phyloP scores from a whole-genome alignment of 2,797 vertebrate genomes.

The Muscicapa comitata region DNA sequence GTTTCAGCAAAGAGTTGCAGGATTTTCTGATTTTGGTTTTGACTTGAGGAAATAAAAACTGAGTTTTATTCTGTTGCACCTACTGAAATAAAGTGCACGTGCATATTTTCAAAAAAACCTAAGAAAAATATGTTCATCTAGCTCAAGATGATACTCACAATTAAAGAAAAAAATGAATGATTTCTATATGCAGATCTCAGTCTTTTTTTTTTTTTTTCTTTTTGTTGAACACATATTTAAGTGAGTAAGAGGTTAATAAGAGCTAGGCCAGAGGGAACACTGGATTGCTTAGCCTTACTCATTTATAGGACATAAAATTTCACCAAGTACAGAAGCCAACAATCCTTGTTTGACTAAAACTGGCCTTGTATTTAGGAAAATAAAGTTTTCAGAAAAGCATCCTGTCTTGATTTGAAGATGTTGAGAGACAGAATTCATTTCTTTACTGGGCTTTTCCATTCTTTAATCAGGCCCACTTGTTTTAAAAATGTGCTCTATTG shows the following conservation, averaged over 20 bases:
- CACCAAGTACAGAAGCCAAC: background rate
- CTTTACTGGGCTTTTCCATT: background rate
- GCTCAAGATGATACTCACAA: background rate
- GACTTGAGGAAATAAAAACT: background rate
- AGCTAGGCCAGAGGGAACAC: background rate
- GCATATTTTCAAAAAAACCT: background rate
- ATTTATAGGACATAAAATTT: background rate
- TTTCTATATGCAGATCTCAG: background rate
- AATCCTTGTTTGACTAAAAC: background rate
- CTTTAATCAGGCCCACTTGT: background rate
- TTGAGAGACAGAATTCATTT: background rate
- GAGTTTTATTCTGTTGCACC: background rate
- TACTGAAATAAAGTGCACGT: background rate
- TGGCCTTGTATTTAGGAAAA: background rate
- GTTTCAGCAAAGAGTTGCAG: background rate
- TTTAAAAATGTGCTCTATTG: background rate
- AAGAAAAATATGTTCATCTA: background rate
- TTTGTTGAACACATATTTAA: background rate
- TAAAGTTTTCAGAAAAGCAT: background rate
- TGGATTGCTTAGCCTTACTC: background rate
- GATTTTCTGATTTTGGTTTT: background rate
- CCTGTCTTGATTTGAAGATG: background rate
- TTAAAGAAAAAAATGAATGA: background rate
- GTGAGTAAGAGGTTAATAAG: background rate
- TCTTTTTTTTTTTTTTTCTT: background rate